Evolutionary conservation across 2,888 invertebrate genomes (phyloP).

Genomic region (Glomeris marginata): DNA sequence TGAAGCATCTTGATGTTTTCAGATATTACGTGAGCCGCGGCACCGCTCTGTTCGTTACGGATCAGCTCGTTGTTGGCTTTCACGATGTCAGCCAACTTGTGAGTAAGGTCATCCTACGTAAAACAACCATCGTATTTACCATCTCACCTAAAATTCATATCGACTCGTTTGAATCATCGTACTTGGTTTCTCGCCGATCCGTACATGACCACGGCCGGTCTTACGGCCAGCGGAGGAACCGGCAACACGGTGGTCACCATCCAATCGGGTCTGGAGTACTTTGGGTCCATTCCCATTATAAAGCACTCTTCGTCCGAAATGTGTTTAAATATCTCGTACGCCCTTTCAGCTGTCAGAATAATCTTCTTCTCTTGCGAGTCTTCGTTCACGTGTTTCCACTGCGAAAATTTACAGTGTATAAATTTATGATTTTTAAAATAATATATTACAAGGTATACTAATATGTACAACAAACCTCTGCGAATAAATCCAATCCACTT

Average conservation of each 20-base stretch:
- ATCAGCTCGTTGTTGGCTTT: conserved; percentile 93
- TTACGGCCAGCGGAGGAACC: conserved; percentile 87
- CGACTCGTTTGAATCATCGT: background rate
- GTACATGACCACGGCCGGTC: conserved; percentile 97
- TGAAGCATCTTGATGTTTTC: conserved; percentile 97
- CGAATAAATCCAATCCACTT: conserved; percentile 78
- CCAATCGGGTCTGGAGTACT: conserved; percentile 97
- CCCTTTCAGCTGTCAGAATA: conserved; percentile 80
- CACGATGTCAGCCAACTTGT: conserved; percentile 95
- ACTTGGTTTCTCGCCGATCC: conserved; percentile 90
- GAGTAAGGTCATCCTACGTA: conserved; percentile 87
- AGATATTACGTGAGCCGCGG: conserved; percentile 89
- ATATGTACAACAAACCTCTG: too few species aligned
- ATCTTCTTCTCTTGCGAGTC: conserved; percentile 97
- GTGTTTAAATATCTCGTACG: conserved; percentile 91
- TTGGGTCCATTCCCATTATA: conserved; percentile 89
- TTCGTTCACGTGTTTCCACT: conserved; percentile 98
- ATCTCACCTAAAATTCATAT: background rate
- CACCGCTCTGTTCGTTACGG: conserved; percentile 90
- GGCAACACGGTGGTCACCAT: conserved; percentile 97
- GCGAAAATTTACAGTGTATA: too few species aligned
- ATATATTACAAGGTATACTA: too few species aligned
- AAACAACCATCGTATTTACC: too few species aligned
- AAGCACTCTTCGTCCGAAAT: conserved; percentile 90
- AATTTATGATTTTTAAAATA: too few species aligned